Evolutionary conservation across 2,888 invertebrate genomes (phyloP), one percentile per base, ranked within the genome.

Genomic region (Boloria euphrosyne): DNA sequence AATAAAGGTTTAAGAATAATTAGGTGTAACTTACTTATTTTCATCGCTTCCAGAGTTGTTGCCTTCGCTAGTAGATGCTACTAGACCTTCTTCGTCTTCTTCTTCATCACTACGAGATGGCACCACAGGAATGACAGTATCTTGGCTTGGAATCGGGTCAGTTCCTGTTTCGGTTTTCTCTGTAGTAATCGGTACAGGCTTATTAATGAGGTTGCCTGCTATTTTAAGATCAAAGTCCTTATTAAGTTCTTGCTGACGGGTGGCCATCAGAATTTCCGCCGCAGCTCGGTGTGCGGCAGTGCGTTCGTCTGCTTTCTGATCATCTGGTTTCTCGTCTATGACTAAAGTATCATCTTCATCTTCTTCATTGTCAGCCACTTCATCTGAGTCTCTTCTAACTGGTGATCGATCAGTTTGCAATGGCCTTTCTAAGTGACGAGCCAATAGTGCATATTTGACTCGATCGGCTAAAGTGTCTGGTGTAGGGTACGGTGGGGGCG

Each of bases 21-120:
- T 13, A 14, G 38, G 13, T 38, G 31, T 38, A 72, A 92, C 93
- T 91, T 85, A 95, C 95, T 93, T 94, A 82, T 95, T 95, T 81
- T 97, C 97, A 83, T 97, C 97, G 71, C 96, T 96, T 70, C 96
- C 97, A 14, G 96, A 96, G 76, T 95, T 95, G 78, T 96, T 96
- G 75, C 95, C 96, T 83, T 97, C 97, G 75, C 96, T 96, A 14
- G 96, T 96, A 6, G 96, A 96, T 52, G 95, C 95, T 3, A 96
- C 97, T 0, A 97, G 94, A 0, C 96, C 93, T 16, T 96, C 97
- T 80, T 97, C 97, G 73, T 96, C 96, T 81, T 95, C 96, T 78
- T 95, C 95, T 69, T 92, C 92, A 70, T 92, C 92, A 63, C 91
- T 91, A n/a, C 91, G 87, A 1, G 89, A 85, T 13, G 90, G 90